phyloP scores from a whole-genome alignment of 2,888 invertebrate species.

The Omphaloscelis lunosa region DNA sequence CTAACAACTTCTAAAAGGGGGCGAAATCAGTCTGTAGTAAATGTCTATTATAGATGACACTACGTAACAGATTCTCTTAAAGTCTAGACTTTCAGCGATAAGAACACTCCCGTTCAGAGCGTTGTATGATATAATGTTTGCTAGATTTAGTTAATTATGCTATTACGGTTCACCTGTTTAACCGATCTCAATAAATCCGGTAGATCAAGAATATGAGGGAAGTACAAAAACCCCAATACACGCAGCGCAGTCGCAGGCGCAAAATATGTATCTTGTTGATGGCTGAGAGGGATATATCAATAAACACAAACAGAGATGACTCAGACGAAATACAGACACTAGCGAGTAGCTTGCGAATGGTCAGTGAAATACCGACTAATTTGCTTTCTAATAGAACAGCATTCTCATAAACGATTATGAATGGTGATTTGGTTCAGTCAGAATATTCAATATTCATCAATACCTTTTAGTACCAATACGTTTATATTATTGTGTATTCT shows the following conservation, averaged over 20 bases:
- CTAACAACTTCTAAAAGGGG: neutral
- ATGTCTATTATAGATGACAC: neutral
- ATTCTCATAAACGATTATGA: conserved; percentile 7
- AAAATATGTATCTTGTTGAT: conserved; percentile 29
- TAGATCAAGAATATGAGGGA: conserved; percentile 42
- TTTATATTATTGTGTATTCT: conserved; percentile 1
- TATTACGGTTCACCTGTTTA: conserved; percentile 14
- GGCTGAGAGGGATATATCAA: conserved; percentile 31
- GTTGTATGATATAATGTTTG: conserved; percentile 11
- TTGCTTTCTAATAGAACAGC: conserved; percentile 34
- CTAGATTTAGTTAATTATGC: conserved; percentile 6
- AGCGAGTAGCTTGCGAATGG: conserved; percentile 52
- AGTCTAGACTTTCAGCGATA: neutral
- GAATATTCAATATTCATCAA: conserved; percentile 1
- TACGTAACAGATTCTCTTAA: neutral
- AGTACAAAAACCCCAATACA: conserved; percentile 27
- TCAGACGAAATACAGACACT: conserved; percentile 51
- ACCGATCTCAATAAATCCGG: conserved; percentile 46
- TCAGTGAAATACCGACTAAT: conserved; percentile 51
- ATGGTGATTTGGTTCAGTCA: conserved; percentile 8
- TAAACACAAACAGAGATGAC: conserved; percentile 42
- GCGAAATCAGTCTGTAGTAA: neutral
- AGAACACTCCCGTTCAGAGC: neutral
- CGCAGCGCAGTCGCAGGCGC: conserved; percentile 22
- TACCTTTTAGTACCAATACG: neutral